Conservation (phyloP, 2,888 invertebrate species). For the Amblyjoppa fuscipennis region DNA sequence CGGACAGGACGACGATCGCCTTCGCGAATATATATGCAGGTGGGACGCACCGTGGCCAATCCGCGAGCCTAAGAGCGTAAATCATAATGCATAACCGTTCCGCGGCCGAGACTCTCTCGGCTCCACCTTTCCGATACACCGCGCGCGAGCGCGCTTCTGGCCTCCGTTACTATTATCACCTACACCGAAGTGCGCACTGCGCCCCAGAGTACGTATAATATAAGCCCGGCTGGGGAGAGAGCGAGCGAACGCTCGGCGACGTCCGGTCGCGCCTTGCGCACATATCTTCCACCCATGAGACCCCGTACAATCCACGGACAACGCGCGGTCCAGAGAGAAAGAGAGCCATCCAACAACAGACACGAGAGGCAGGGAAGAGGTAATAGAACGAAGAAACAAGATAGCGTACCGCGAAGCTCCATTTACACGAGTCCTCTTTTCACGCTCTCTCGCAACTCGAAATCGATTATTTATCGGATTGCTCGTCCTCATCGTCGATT, state of each 20-base stretch:
- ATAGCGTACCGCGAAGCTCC: conserved; percentile 33
- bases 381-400: conserved; percentile 31
- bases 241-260: conserved; percentile 54
- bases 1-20: conserved; percentile 46
- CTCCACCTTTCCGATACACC: conserved; percentile 75
- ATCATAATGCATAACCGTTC: conserved; percentile 79
- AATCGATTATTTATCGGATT: conserved; percentile 65
- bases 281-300: conserved; percentile 57
- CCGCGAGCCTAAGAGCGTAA: conserved; percentile 76
- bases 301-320: conserved; percentile 60
- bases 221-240: conserved; percentile 1
- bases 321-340: conserved; percentile 28
- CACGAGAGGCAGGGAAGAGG: conserved; percentile 11
- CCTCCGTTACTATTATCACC: conserved; percentile 73
- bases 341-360: conserved; percentile 50
- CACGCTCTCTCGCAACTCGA: conserved; percentile 44
- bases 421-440: conserved; percentile 49
- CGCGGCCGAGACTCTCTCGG: conserved; percentile 65
- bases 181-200: conserved; percentile 49
- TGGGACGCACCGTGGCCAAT: conserved; percentile 70
- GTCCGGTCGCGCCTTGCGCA: conserved; percentile 64
- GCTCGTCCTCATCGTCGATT: conserved; percentile 59
- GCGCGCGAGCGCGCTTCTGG: conserved; percentile 42
- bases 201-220: conserved; percentile 53
- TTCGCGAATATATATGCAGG: conserved; percentile 55